phyloP scores from a whole-genome alignment of 2,113 vertebrate species.

The Pterocles gutturalis region DNA sequence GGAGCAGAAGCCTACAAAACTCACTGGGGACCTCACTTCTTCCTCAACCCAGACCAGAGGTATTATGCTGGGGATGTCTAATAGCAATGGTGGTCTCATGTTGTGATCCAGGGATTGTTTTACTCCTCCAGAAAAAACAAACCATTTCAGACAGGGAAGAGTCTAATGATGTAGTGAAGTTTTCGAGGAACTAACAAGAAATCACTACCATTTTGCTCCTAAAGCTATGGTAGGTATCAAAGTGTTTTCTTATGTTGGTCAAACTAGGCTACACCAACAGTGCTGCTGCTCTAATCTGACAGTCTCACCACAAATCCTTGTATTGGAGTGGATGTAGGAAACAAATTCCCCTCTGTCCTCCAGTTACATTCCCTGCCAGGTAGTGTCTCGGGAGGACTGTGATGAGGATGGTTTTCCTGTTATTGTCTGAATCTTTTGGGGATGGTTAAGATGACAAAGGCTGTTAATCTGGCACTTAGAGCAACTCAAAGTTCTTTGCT shows the following conservation, averaged over 20 bases:
- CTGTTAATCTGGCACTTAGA: neutral
- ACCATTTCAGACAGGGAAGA: neutral
- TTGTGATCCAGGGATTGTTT: neutral
- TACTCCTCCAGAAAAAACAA: neutral
- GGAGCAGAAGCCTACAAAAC: neutral
- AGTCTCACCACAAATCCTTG: neutral
- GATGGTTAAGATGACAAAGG: neutral
- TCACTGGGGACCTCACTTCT: neutral
- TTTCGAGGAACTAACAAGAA: neutral
- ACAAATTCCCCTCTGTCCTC: neutral
- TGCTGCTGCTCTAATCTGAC: neutral
- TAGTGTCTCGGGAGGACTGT: neutral
- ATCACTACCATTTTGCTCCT: accelerated
- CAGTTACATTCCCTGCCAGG: neutral
- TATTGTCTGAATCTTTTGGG: neutral
- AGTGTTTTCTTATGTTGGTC: neutral
- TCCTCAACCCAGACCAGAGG: neutral
- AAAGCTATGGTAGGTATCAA: neutral
- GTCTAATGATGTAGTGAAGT: neutral
- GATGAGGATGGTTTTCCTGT: neutral
- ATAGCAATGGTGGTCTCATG: neutral
- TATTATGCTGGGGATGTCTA: neutral
- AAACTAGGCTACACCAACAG: neutral
- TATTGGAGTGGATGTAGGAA: accelerated
- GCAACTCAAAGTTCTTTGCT: neutral